Percentiles rank a stretch among this genome's conserved stretches.
Conservation (phyloP, 1,140 invertebrate species). For the Brachionus paranguensis region DNA sequence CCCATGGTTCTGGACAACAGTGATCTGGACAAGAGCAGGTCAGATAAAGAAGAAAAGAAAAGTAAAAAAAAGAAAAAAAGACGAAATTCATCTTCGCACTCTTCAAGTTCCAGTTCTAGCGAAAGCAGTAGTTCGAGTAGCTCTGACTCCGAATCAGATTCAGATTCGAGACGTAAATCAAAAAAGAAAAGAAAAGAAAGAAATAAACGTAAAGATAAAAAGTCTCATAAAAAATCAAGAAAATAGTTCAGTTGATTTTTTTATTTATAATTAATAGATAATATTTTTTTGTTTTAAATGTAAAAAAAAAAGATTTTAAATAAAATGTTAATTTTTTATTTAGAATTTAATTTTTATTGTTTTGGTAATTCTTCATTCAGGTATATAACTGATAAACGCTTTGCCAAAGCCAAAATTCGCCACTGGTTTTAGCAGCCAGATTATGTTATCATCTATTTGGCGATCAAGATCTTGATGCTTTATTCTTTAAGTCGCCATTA, state of each 20-base stretch:
- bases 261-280: neutral
- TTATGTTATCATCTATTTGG: too few relatives aligned
- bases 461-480: too few relatives aligned
- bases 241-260: neutral
- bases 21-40: constrained; percentile 12
- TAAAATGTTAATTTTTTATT: neutral
- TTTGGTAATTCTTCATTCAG: neutral
- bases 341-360: neutral
- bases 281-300: neutral
- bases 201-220: neutral
- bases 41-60: neutral
- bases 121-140: neutral
- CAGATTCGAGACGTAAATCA: neutral
- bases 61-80: neutral
- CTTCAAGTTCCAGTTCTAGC: neutral
- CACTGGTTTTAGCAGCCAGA: too few relatives aligned
- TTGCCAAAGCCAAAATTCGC: too few relatives aligned
- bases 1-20: constrained; percentile 20
- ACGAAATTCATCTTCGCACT: neutral
- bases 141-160: neutral
- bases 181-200: neutral
- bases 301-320: neutral
- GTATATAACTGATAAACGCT: too few relatives aligned
- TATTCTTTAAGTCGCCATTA: too few relatives aligned
- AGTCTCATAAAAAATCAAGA: constrained; percentile 7